Evolutionary conservation across 2,113 vertebrate species (phyloP).

Genomic region (Crocuta crocuta): DNA sequence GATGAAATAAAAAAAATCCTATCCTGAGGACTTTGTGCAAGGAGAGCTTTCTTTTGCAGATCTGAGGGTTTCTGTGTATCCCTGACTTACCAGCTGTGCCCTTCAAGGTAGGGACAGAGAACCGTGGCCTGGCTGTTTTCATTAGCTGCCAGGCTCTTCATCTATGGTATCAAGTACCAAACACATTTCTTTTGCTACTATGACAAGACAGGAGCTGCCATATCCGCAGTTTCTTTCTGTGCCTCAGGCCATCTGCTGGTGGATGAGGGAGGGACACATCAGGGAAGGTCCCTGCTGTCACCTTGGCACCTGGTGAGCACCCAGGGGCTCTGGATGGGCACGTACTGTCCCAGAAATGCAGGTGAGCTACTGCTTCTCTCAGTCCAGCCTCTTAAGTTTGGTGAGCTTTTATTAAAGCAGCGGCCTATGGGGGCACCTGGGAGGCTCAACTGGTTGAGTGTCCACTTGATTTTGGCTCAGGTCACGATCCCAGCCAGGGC

Average conservation of each 20-base stretch:
- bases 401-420: neutral
- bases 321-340: neutral
- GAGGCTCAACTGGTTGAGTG: no score
- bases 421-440: neutral
- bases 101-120: neutral
- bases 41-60: neutral
- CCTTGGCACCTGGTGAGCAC: neutral
- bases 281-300: neutral
- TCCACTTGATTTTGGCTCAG: no score
- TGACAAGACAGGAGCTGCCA: neutral
- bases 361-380: neutral
- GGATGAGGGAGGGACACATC: neutral
- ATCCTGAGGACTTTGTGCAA: neutral
- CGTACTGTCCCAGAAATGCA: neutral
- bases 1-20: neutral
- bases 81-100: neutral
- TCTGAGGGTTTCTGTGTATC: neutral
- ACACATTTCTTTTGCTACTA: neutral
- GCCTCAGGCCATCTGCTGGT: neutral
- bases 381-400: neutral
- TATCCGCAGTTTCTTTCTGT: neutral
- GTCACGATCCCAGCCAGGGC: no score
- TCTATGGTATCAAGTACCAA: neutral
- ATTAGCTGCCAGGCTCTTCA: neutral
- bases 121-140: neutral